Evolutionary conservation across 2,888 invertebrate species (phyloP).

Genomic region (Cerceris ruficornis): DNA sequence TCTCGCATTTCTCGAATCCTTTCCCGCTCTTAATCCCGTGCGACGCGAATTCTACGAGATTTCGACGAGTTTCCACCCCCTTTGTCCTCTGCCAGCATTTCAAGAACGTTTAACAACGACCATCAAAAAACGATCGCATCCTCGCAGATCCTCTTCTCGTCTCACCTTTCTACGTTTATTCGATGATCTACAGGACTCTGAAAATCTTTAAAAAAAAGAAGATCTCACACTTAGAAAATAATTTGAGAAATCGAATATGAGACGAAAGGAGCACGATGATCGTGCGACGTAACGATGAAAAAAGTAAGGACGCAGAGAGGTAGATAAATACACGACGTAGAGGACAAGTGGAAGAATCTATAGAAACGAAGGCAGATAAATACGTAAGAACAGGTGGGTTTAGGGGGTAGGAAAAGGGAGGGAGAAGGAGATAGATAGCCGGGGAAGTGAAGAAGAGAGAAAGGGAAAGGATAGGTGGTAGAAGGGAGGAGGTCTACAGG

Average conservation of each 20-base stretch:
- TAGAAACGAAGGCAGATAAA: neutral
- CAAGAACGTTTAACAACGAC: neutral
- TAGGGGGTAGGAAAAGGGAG: neutral
- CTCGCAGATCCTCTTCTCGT: too few relatives aligned
- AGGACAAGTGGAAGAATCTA: neutral
- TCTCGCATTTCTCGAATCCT: too few relatives aligned
- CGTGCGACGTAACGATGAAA: too few relatives aligned
- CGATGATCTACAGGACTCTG: too few relatives aligned
- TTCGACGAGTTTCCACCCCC: neutral
- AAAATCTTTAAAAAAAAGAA: too few relatives aligned
- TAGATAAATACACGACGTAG: conserved; percentile 4
- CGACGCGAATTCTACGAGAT: neutral
- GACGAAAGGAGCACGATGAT: too few relatives aligned
- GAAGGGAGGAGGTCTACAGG: conserved; percentile 23
- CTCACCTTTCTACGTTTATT: too few relatives aligned
- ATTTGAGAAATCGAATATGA: too few relatives aligned
- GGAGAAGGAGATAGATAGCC: neutral
- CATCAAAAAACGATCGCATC: too few relatives aligned
- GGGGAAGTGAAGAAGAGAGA: neutral
- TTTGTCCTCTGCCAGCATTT: neutral
- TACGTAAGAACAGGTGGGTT: neutral
- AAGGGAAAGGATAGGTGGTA: neutral
- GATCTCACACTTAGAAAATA: too few relatives aligned
- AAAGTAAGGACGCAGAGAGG: too few relatives aligned
- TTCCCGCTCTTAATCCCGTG: neutral